phyloP scores from a whole-genome alignment of 2,888 invertebrate genomes.

The Oegoconia quadripuncta region DNA sequence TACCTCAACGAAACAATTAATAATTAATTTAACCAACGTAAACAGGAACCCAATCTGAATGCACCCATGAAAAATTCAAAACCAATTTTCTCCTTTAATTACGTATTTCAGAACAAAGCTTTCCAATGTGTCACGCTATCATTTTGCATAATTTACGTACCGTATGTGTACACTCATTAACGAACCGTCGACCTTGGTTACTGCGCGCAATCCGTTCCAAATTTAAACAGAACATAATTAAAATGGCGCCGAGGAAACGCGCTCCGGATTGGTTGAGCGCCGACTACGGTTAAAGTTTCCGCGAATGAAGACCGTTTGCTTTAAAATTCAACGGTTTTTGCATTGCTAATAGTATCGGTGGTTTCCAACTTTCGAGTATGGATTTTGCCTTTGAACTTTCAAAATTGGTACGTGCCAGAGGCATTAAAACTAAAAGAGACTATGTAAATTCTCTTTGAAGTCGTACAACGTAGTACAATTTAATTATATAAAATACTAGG shows the following conservation, averaged over 20 bases:
- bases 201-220: conserved; percentile 27
- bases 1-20: too few species aligned
- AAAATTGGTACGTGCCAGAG: too few species aligned
- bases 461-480: too few species aligned
- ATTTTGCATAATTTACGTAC: conserved; percentile 9
- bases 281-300: conserved; percentile 6
- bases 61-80: conserved; percentile 31
- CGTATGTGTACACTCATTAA: conserved; percentile 23
- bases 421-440: too few species aligned
- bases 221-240: conserved; percentile 36
- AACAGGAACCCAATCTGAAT: conserved; percentile 3
- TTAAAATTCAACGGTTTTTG: conserved; percentile 23
- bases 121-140: conserved; percentile 2
- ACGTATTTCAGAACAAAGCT: not conserved
- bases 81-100: conserved; percentile 25
- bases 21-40: too few species aligned
- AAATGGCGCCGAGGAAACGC: conserved; percentile 25
- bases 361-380: not conserved
- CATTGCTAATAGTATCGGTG: conserved; percentile 15
- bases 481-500: too few species aligned
- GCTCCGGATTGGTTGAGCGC: conserved; percentile 22
- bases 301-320: conserved; percentile 21
- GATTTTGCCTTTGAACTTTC: too few species aligned
- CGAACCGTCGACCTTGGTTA: conserved; percentile 35
- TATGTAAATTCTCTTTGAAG: too few species aligned